Evolutionary conservation across 2,888 invertebrate species (phyloP).

Genomic region (Idaea dimidiata): DNA sequence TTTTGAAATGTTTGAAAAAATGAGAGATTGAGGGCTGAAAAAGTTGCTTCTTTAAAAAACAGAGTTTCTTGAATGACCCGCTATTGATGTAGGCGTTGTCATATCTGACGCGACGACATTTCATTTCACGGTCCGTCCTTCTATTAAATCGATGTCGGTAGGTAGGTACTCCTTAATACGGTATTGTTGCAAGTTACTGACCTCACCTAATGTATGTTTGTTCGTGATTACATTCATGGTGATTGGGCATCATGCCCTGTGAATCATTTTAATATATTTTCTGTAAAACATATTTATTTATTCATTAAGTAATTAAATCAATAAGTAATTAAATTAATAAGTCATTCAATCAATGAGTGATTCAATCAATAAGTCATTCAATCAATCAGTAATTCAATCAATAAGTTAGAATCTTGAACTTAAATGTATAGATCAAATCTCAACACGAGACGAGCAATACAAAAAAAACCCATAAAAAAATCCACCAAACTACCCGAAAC

Average conservation of each 20-base stretch:
- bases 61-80: neutral
- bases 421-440: neutral
- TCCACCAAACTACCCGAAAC: slow-evolving; percentile 11
- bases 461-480: neutral
- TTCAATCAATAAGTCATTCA: no score
- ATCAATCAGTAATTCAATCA: no score
- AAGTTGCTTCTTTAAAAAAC: no score
- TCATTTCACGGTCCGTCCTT: neutral
- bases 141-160: neutral
- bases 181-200: neutral
- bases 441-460: neutral
- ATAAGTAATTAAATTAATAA: no score
- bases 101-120: neutral
- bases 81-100: neutral
- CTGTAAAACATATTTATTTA: neutral
- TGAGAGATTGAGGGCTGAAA: no score
- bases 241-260: neutral
- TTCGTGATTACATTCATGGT: neutral
- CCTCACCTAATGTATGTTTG: slow-evolving; percentile 2
- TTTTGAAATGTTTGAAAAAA: no score
- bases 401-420: neutral
- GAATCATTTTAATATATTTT: neutral
- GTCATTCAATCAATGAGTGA: no score
- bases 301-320: no score
- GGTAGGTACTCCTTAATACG: neutral